Conservation (phyloP, 2,888 invertebrate species). For the Abscondita cerata region DNA sequence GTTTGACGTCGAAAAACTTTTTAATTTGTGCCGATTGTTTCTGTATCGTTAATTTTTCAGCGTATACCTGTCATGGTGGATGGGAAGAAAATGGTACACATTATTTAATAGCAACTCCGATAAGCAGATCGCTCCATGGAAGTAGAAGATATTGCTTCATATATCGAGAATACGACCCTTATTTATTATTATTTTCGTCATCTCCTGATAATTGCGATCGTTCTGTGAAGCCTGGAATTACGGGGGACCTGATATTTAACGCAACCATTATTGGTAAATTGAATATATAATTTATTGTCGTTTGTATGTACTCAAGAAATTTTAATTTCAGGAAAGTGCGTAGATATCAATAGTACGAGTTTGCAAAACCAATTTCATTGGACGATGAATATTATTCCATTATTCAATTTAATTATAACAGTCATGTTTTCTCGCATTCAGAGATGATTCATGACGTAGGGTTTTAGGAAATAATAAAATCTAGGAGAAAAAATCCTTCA, state of each 20-base stretch:
- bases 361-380: constrained; percentile 23
- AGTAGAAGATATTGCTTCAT: constrained; percentile 79
- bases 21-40: neutral
- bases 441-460: constrained; percentile 33
- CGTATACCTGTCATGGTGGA: constrained; percentile 88
- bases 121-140: constrained; percentile 70
- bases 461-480: constrained; percentile 31
- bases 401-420: constrained; percentile 28
- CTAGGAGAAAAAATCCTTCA: constrained; percentile 34
- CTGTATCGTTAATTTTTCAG: constrained; percentile 58
- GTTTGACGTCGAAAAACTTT: neutral
- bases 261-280: constrained; percentile 71
- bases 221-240: constrained; percentile 60
- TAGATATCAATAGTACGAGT: constrained; percentile 57
- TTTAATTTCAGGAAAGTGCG: constrained; percentile 67
- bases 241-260: constrained; percentile 71
- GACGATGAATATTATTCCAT: constrained; percentile 33
- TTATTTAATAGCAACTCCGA: constrained; percentile 82
- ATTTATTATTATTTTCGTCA: constrained; percentile 65
- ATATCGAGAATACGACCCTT: constrained; percentile 67
- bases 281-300: neutral
- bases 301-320: constrained; percentile 3
- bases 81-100: constrained; percentile 89
- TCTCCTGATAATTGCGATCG: constrained; percentile 72
- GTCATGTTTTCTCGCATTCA: constrained; percentile 26